A percentile compares a stretch with the other conserved stretches of the same genome.
These are phyloP conservation scores for Meloidogyne floridensis DNA, from an alignment of 1,140 invertebrate species.

Conservation along the genomic window DNA sequence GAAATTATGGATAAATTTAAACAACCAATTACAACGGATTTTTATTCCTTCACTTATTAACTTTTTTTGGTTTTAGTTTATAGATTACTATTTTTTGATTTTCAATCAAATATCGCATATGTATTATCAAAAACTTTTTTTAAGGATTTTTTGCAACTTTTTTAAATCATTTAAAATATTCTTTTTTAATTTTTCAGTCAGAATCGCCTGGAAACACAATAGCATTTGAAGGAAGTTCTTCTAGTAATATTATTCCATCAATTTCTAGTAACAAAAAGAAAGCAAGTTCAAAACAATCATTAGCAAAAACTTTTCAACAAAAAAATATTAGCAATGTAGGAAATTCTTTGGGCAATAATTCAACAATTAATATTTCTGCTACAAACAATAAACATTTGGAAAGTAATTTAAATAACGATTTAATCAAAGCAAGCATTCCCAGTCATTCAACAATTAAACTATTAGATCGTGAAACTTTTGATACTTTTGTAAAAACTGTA, in stretches of 20 bases:
- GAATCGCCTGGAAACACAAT: neutral
- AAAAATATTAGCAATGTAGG: neutral
- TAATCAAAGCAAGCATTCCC: neutral
- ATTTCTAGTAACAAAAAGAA: neutral
- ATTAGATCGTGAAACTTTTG: constrained; percentile 21
- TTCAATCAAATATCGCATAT: too few relatives aligned
- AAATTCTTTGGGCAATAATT: neutral
- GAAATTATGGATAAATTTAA: too few relatives aligned
- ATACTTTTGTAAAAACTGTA: constrained; percentile 24
- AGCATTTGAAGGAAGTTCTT: neutral
- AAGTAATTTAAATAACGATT: neutral
- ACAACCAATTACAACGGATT: too few relatives aligned
- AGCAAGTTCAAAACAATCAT: neutral
- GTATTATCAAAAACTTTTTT: too few relatives aligned
- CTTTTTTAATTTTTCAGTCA: neutral
- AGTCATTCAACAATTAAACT: neutral
- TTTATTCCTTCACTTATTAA: neutral
- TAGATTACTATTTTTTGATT: neutral
- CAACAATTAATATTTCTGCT: neutral
- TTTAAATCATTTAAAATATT: neutral
- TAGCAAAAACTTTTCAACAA: neutral
- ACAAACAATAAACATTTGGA: neutral
- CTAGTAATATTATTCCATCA: neutral
- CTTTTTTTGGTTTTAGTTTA: neutral
- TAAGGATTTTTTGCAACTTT: neutral